A percentile compares a stretch with the other conserved stretches of the same genome.
Evolutionary conservation across 2,797 vertebrate species (phyloP).

Genomic region (Falco rusticolus): DNA sequence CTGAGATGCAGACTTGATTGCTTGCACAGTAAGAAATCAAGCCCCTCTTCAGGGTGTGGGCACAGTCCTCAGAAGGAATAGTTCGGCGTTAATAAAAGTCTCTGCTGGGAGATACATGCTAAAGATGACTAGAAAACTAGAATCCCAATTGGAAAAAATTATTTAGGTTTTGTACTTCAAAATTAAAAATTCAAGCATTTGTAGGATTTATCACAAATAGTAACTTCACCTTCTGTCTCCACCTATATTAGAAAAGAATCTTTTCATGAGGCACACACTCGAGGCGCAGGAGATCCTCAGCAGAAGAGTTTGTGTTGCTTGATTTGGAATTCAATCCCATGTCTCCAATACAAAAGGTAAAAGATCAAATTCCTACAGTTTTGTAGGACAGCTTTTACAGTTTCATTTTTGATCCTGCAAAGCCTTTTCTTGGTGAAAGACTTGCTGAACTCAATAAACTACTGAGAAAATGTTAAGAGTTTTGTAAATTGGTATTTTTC

Average conservation of each 20-base stretch:
- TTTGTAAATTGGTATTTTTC: neutral
- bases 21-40: neutral
- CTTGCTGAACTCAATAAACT: neutral
- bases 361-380: neutral
- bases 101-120: neutral
- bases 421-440: neutral
- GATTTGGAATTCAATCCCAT: neutral
- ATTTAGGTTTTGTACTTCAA: neutral
- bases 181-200: neutral
- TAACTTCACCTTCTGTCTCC: neutral
- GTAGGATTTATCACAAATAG: neutral
- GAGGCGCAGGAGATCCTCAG: neutral
- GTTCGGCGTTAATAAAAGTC: neutral
- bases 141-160: neutral
- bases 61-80: neutral
- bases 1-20: neutral
- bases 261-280: neutral
- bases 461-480: neutral
- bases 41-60: neutral
- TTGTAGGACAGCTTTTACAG: neutral
- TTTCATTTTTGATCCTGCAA: neutral
- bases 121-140: neutral
- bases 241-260: neutral
- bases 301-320: neutral
- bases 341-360: neutral